These are phyloP conservation scores for Malthinus flaveolus DNA, from an alignment of 2,888 invertebrate genomes.

Conservation along the genomic window DNA sequence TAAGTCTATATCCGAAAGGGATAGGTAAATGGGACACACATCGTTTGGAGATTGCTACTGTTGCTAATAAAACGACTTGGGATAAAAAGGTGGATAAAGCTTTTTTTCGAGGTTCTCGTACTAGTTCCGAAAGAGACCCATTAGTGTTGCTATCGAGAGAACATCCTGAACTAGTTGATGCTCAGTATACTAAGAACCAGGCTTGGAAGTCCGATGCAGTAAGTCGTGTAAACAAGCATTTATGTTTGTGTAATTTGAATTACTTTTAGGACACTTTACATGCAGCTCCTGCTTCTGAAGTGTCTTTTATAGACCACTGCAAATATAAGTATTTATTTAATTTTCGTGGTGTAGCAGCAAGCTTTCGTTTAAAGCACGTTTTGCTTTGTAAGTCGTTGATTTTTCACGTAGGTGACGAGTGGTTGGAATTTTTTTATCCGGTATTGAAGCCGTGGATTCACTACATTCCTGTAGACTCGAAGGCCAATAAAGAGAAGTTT, in stretches of 20 bases:
- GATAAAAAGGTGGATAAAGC: slow-evolving; percentile 68
- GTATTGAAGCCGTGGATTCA: slow-evolving; percentile 93
- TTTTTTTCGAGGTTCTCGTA: slow-evolving; percentile 94
- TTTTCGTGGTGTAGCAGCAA: slow-evolving; percentile 95
- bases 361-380: slow-evolving; percentile 94
- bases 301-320: slow-evolving; percentile 90
- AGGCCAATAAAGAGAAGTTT: slow-evolving; percentile 70
- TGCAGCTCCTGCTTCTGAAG: slow-evolving; percentile 81
- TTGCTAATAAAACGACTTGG: slow-evolving; percentile 78
- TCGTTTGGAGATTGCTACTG: slow-evolving; percentile 57
- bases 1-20: slow-evolving; percentile 88
- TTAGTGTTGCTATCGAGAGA: slow-evolving; percentile 79
- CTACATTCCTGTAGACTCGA: slow-evolving; percentile 79
- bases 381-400: slow-evolving; percentile 91
- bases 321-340: slow-evolving; percentile 93
- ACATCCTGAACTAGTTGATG: slow-evolving; percentile 79
- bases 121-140: slow-evolving; percentile 87
- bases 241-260: neutral
- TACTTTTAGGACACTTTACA: slow-evolving; percentile 78
- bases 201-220: slow-evolving; percentile 94
- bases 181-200: slow-evolving; percentile 96
- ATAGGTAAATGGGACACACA: slow-evolving; percentile 87
- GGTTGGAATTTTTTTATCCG: slow-evolving; percentile 94
- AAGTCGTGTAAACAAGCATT: slow-evolving; percentile 36
- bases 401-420: slow-evolving; percentile 92